Base-by-base conservation (phyloP, 2,888 invertebrate species). In the Drosophila austrosaltans region DNA sequence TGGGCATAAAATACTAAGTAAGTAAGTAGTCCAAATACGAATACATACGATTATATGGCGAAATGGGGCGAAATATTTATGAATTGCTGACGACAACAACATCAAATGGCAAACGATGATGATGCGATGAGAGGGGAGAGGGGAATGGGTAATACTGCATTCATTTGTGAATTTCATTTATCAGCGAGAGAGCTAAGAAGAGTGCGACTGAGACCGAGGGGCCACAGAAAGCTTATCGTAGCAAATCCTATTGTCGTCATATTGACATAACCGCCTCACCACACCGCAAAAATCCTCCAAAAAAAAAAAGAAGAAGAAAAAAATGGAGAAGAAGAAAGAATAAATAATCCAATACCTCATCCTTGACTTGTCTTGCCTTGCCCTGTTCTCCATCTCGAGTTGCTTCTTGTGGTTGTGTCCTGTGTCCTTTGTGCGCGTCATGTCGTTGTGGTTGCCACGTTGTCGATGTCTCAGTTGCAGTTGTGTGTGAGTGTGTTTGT, bases 131-230 rank as follows among this genome's bases (percentile, higher is more conserved):
- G 56, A 42, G 28, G n/a, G 22, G 22, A 8, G 10, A 16, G 56
- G 42, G 28, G n/a, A 12, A 42, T 40, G 1, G 7, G 48, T 39
- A 20, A 42, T 42, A 10, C 16, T 42, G 82, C 77, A 82, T 82
- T 87, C 82, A 87, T 85, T 83, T 87, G 76, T 54, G 82, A 83
- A 87, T 83, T 82, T 87, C 73, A 83, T 87, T 87, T 87, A 87
- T 87, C 85, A 87, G 78, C 76, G 62, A 69, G 62, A 69, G 54
- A 64, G 66, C 44, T 42, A 56, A 32, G 48, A 6, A 4, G 48
- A 48, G 10, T 65, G 65, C 59, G 53, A 60, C 16, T 39, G 62
- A 61, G 32, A 42, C 56, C 25, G 53, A 16, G 44, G 32, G 53
- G 53, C 28, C 63, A 64, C 69, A 74, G 85, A 39, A 66, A 78